Base-by-base conservation (phyloP, 2,797 vertebrate genomes). In the Thunnus albacares region DNA sequence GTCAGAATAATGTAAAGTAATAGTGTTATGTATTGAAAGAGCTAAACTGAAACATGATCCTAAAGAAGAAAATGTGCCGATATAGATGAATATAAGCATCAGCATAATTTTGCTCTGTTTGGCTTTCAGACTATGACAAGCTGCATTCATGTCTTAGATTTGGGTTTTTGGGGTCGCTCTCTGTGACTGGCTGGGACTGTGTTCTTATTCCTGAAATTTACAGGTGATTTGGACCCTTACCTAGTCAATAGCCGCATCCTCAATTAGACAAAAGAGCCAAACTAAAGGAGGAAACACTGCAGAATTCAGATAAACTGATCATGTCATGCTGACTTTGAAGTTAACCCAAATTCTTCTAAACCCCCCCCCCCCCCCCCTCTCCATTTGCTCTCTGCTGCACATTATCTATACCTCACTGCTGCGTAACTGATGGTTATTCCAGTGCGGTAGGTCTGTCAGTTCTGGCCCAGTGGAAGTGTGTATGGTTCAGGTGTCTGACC, bases 401-500 rank as follows among this genome's bases (percentile, higher is more conserved):
- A n/a, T 76, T 58, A 75, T 66, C 53, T 77, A 20, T 20, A 60
- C 72, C 76, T 64, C 79, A 24, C 73, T 77, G 61, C 30, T 79
- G 62, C 38, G 10, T 63, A 71, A 30, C 63, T 81, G 59, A 53
- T 62, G 62, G 51, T 68, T 82, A 75, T 81, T 89, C 38, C 73
- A 77, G 63, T 52, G 75, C 70, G 69, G 79, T 24, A 49, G 49
- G 51, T 81, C 77, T 68, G 70, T 81, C 85, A 68, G 86, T 84
- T 88, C 75, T 64, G 75, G 66, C 77, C 52, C 67, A 71, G 58
- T 77, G 75, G 58, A 77, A 28, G 22, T 11, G 1, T 49, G 43
- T 35, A 66, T n/a, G 17, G 70, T 79, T 73, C 75, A 83, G 76
- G 64, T 60, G 71, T 30, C 71, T 86, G 89, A 90, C 83, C 90